Conservation (phyloP, 53 echinoderm and acorn worm species). For the Echinometra lucunter region DNA sequence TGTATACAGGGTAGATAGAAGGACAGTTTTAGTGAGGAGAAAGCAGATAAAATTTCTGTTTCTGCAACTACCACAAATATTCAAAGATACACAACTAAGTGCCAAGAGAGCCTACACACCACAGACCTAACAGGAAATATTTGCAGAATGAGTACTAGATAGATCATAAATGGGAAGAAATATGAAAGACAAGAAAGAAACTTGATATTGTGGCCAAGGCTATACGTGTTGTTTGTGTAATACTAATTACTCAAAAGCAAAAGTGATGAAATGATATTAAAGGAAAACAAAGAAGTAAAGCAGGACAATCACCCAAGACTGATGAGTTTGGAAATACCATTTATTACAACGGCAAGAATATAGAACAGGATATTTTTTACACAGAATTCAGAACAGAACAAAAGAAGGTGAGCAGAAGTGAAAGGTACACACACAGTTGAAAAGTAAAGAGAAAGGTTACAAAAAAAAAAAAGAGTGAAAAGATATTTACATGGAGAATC, state of each 20-base stretch:
- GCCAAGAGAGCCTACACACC: neutral
- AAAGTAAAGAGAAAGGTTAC: neutral
- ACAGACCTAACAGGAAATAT: neutral
- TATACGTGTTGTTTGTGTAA: neutral
- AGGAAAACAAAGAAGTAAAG: neutral
- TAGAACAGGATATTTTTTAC: neutral
- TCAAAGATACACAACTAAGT: too few species aligned
- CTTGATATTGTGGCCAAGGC: neutral
- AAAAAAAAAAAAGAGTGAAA: neutral
- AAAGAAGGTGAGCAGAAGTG: neutral
- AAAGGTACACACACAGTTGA: neutral
- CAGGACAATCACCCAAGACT: neutral
- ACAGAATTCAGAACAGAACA: neutral
- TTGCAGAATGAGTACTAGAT: too few species aligned
- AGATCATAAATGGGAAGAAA: too few species aligned
- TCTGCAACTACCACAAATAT: too few species aligned
- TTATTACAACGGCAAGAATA: constrained; percentile 1
- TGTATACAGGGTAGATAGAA: too few species aligned
- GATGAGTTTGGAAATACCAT: neutral
- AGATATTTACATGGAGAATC: too few species aligned
- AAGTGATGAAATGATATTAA: neutral
- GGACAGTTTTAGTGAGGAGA: too few species aligned
- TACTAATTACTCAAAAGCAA: constrained; percentile 19
- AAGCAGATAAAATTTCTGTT: too few species aligned
- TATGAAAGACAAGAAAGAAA: neutral